These are phyloP conservation scores for Eulemur mongoz DNA, from an alignment of 2,797 vertebrate species.

Conservation along the genomic window DNA sequence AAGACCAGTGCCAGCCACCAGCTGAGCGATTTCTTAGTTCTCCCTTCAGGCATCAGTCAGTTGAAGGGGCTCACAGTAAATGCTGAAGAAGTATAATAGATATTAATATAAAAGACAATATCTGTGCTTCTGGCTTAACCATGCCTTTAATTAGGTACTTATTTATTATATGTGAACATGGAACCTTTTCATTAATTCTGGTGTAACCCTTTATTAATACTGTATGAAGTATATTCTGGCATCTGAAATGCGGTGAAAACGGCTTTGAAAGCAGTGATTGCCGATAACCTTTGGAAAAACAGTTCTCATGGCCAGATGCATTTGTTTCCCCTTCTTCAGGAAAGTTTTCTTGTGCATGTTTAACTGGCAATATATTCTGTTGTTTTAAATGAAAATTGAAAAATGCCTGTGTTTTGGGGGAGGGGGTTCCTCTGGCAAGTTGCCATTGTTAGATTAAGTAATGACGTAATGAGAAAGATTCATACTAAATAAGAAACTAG, in stretches of 20 bases:
- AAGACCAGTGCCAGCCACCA: constrained; percentile 90
- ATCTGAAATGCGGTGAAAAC: constrained; percentile 77
- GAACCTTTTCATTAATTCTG: constrained; percentile 82
- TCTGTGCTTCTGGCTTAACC: constrained; percentile 81
- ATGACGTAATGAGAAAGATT: constrained; percentile 80
- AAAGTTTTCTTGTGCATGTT: constrained; percentile 79
- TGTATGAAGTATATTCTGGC: constrained; percentile 72
- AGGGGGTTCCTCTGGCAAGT: constrained; percentile 66
- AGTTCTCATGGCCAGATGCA: constrained; percentile 71
- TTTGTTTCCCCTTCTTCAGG: constrained; percentile 68
- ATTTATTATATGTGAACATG: constrained; percentile 82
- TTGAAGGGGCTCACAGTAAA: constrained; percentile 88
- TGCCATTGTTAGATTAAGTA: constrained; percentile 80
- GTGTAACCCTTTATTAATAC: constrained; percentile 81
- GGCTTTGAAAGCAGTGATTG: constrained; percentile 76
- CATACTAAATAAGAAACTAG: constrained; percentile 72
- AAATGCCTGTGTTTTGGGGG: constrained; percentile 53
- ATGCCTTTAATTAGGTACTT: constrained; percentile 85
- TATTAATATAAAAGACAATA: constrained; percentile 85
- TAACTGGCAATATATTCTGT: constrained; percentile 74
- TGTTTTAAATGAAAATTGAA: constrained; percentile 79
- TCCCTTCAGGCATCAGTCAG: constrained; percentile 87
- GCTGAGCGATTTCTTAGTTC: constrained; percentile 89
- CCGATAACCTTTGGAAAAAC: constrained; percentile 78
- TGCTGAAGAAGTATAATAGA: constrained; percentile 86